Conservation (phyloP, 1,140 invertebrate genomes). For the Nautilus pompilius region DNA sequence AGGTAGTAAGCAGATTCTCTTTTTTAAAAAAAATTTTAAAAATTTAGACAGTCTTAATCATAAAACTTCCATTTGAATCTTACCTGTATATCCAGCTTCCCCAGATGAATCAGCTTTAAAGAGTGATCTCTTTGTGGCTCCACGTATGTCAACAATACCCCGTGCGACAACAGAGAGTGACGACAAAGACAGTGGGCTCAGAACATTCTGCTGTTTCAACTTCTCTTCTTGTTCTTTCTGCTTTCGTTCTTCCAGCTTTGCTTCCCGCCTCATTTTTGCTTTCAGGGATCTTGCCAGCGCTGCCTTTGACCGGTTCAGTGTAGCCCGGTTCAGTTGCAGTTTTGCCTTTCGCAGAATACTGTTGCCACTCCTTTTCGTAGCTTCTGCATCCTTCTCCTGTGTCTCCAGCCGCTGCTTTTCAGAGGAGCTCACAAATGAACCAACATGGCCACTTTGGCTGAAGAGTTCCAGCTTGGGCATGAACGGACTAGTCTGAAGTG, state of each 20-base stretch:
- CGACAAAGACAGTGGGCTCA: conserved; percentile 12
- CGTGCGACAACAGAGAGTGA: neutral
- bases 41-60: too few species aligned
- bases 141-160: neutral
- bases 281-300: conserved; percentile 47
- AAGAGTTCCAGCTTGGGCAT: conserved; percentile 27
- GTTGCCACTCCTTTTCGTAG: conserved; percentile 23
- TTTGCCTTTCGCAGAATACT: conserved; percentile 46
- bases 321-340: conserved; percentile 45
- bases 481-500: conserved; percentile 15
- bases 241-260: conserved; percentile 26
- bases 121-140: neutral
- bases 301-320: conserved; percentile 47
- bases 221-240: conserved; percentile 6
- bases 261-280: conserved; percentile 49
- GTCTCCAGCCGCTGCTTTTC: conserved; percentile 14
- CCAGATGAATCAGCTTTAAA: neutral
- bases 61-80: too few species aligned
- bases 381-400: conserved; percentile 13
- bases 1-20: too few species aligned
- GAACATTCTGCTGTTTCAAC: conserved; percentile 1
- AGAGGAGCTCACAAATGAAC: conserved; percentile 8
- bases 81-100: too few species aligned
- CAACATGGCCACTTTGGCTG: conserved; percentile 9
- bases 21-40: too few species aligned